Percentiles rank a stretch among this genome's conserved stretches.
These are phyloP conservation scores for Gila orcuttii DNA, from an alignment of 2,113 vertebrate genomes.

Conservation along the genomic window DNA sequence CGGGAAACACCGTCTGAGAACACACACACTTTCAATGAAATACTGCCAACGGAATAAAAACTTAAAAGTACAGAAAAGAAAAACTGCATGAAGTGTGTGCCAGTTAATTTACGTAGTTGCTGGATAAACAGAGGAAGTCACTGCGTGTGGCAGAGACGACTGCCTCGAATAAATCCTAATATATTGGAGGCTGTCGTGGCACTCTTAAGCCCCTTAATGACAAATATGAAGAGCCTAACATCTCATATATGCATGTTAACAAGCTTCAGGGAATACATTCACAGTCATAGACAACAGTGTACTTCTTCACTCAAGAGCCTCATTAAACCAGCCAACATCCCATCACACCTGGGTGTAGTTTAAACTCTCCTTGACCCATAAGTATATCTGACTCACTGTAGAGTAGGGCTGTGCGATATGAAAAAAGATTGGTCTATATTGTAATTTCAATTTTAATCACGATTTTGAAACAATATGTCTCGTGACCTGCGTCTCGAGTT, in stretches of 20 bases:
- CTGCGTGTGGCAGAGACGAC: not conserved
- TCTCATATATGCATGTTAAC: not conserved
- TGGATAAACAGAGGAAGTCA: not conserved
- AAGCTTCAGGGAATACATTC: not conserved
- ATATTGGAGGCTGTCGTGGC: not conserved
- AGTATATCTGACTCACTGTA: not conserved
- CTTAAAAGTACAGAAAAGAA: not conserved
- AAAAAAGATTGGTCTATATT: too few species aligned
- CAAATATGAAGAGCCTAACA: slow-evolving; percentile 1
- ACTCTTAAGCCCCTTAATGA: not conserved
- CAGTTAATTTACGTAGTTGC: not conserved
- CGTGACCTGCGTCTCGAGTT: too few species aligned
- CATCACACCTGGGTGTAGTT: not conserved
- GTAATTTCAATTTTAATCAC: too few species aligned
- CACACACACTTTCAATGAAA: slow-evolving; percentile 5
- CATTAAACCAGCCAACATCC: not conserved
- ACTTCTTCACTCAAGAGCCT: slow-evolving; percentile 23
- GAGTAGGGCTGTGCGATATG: too few species aligned
- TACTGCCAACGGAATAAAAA: not conserved
- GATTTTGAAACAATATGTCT: too few species aligned
- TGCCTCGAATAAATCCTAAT: not conserved
- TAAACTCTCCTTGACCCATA: not conserved
- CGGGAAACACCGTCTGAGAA: slow-evolving; percentile 89
- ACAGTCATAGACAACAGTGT: not conserved
- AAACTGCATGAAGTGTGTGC: not conserved